phyloP scores from a whole-genome alignment of 2,113 vertebrate genomes.

The Bostrychus sinensis region DNA sequence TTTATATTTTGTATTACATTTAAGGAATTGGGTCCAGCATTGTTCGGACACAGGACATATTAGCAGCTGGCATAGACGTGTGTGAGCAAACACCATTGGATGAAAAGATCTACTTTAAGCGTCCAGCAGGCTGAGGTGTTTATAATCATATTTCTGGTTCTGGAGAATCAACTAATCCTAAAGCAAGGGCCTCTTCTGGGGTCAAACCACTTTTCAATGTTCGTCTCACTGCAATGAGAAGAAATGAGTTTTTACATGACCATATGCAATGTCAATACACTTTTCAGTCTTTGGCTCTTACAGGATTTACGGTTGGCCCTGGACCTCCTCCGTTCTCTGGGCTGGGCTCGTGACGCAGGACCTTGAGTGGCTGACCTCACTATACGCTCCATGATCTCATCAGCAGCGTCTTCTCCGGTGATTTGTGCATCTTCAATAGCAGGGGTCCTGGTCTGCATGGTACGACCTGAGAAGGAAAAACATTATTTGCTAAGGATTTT shows the following conservation, averaged over 20 bases:
- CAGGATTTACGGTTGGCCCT: conserved; percentile 95
- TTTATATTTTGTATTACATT: conserved; percentile 4
- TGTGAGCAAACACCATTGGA: conserved; percentile 28
- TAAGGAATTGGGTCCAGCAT: conserved; percentile 26
- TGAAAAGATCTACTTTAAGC: not conserved
- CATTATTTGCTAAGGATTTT: too few relatives aligned
- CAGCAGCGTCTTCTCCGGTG: conserved; percentile 86
- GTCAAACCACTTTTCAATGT: conserved; percentile 93
- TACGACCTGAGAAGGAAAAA: conserved; percentile 84
- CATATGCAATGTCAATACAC: not conserved
- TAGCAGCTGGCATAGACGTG: conserved; percentile 41
- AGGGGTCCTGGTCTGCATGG: conserved; percentile 70
- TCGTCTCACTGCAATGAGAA: conserved; percentile 83
- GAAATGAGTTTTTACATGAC: not conserved
- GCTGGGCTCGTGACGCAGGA: conserved; percentile 88
- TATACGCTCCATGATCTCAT: conserved; percentile 98
- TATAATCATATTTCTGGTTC: conserved; percentile 83
- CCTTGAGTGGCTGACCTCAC: conserved; percentile 94
- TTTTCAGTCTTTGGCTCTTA: conserved; percentile 69
- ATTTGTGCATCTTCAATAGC: conserved; percentile 81
- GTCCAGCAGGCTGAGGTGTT: not conserved
- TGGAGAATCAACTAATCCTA: conserved; percentile 87
- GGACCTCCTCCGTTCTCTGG: conserved; percentile 91
- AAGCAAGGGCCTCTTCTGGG: conserved; percentile 90
- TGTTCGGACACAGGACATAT: conserved; percentile 50